Conservation (phyloP, 2,113 vertebrate genomes). For the Dicaeum eximium region DNA sequence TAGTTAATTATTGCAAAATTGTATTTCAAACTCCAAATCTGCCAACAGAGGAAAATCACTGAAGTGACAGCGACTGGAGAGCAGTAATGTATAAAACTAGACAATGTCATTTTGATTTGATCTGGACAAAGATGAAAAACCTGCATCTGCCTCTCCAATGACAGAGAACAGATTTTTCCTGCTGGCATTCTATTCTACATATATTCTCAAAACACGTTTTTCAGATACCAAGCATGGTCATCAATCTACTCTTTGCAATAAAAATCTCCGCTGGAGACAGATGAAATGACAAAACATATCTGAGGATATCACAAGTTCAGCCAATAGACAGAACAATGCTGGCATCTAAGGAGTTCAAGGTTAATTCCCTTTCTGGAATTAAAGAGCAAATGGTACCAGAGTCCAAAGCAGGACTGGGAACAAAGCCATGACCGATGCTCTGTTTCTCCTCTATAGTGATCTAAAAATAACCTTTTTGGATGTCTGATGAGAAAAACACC, state of each 20-base stretch:
- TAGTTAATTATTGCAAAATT: neutral
- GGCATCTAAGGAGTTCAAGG: slow-evolving; percentile 45
- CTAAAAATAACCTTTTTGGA: slow-evolving; percentile 53
- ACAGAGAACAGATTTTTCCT: slow-evolving; percentile 51
- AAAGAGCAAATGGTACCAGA: slow-evolving; percentile 41
- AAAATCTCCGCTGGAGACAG: neutral
- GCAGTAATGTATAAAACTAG: slow-evolving; percentile 4
- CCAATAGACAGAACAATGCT: slow-evolving; percentile 7
- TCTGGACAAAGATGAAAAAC: slow-evolving; percentile 30
- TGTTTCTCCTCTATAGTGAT: slow-evolving; percentile 30
- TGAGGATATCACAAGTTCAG: slow-evolving; percentile 51
- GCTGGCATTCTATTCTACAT: slow-evolving; percentile 41
- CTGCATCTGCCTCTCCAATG: slow-evolving; percentile 14
- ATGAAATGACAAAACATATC: slow-evolving; percentile 40
- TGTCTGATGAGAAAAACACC: slow-evolving; percentile 30
- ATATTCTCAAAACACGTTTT: slow-evolving; percentile 41
- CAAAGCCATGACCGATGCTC: slow-evolving; percentile 9
- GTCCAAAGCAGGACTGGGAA: slow-evolving; percentile 44
- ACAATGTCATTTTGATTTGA: slow-evolving; percentile 53
- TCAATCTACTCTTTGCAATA: slow-evolving; percentile 18
- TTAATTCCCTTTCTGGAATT: slow-evolving; percentile 57
- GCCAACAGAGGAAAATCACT: slow-evolving; percentile 13
- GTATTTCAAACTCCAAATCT: slow-evolving; percentile 18
- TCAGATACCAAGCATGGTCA: neutral
- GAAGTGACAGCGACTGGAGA: neutral